phyloP scores from a whole-genome alignment of 2,888 invertebrate species.

The Gymnocheta viridis region DNA sequence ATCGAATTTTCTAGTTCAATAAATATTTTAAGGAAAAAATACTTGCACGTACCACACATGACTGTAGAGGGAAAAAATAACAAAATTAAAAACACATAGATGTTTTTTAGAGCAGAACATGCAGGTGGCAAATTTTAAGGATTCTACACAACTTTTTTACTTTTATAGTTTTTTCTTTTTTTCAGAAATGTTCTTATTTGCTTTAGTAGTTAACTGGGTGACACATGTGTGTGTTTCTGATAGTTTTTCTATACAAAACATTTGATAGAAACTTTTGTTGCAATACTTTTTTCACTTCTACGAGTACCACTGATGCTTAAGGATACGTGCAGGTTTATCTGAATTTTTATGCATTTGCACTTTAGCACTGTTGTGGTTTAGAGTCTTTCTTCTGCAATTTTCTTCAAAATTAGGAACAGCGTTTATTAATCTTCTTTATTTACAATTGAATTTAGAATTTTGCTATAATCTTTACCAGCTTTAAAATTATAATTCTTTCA shows the following conservation, averaged over 20 bases:
- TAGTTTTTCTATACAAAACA: slow-evolving; percentile 2
- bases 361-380: slow-evolving; percentile 49
- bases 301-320: slow-evolving; percentile 6
- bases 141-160: slow-evolving; percentile 14
- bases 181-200: slow-evolving; percentile 58
- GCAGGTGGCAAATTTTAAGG: slow-evolving; percentile 65
- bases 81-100: slow-evolving; percentile 29
- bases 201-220: slow-evolving; percentile 70
- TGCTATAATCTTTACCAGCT: too few species aligned
- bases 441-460: too few species aligned
- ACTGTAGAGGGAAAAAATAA: slow-evolving; percentile 59
- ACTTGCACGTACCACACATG: slow-evolving; percentile 49
- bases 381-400: slow-evolving; percentile 1
- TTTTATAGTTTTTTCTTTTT: slow-evolving; percentile 12
- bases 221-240: slow-evolving; percentile 54
- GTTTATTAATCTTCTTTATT: too few species aligned
- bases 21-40: slow-evolving; percentile 69
- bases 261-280: slow-evolving; percentile 37
- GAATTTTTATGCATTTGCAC: slow-evolving; percentile 43
- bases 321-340: slow-evolving; percentile 35
- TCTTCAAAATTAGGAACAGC: too few species aligned
- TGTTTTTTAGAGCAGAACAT: slow-evolving; percentile 63
- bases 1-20: slow-evolving; percentile 74
- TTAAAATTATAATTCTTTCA: too few species aligned
- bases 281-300: background rate